Base-by-base conservation (phyloP, 2,113 vertebrate species). In the Oncorhynchus tshawytscha region DNA sequence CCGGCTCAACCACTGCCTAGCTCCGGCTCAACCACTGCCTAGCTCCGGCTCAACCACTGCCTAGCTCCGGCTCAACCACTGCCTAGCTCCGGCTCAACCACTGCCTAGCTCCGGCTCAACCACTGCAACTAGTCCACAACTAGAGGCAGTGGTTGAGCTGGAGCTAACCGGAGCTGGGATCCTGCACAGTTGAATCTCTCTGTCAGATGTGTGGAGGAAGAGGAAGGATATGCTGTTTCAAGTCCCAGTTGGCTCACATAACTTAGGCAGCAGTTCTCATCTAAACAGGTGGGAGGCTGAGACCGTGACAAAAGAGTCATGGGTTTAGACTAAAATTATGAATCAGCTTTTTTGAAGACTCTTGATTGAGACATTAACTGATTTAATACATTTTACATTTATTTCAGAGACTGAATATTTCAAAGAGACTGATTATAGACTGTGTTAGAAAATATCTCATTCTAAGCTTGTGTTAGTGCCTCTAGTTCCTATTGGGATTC, bases 251-350 rank as follows among this genome's bases (percentile, higher is more conserved):
- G 70, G n/a, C 45, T 54, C 25, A 48, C 69, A 6, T 5, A 29
- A 13, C 24, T 48, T 7, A 15, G 11, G 22, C 48, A 25, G n/a
- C 22, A 22, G 25, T 8, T 59, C 25, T 24, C 16, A 48, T 72
- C 13, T 59, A 5, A 25, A n/a, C 70, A 72, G 75, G 76, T 80
- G 82, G 87, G 65, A 77, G 60, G 76, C 81, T 68, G 75, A 31
- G 3, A 20, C 65, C 12, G 65, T 71, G 74, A 75, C 8, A 27
- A 11, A 0, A 20, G 59, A 27, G 31, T 49, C n/a, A 60, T 34
- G 67, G 24, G 39, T 8, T 67, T 77, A 24, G 22, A 39, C 24
- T 15, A 3, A 29, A 69, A 45, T 9, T 7, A 15, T 16, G 67
- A 69, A 34, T 20, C 39, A 2, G 5, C 29, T 45, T 20, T n/a